Evolutionary conservation across 2,888 invertebrate species (phyloP).

Genomic region (Eurois occulta): DNA sequence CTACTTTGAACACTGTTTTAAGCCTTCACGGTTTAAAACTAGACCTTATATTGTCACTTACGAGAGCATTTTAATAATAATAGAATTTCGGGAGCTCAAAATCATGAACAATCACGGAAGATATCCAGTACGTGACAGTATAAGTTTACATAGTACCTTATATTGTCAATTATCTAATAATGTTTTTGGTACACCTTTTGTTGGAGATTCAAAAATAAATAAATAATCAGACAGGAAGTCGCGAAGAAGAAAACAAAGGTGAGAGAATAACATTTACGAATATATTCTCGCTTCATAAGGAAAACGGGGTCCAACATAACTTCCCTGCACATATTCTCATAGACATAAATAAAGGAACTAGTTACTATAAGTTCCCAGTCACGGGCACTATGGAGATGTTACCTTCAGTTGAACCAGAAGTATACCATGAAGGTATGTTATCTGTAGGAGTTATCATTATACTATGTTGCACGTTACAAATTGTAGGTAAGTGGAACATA

Average conservation of each 20-base stretch:
- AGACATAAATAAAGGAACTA: slow-evolving; percentile 11
- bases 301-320: slow-evolving; percentile 12
- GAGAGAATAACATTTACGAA: not conserved
- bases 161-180: no score
- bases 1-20: no score
- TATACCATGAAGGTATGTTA: slow-evolving; percentile 20
- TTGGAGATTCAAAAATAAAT: no score
- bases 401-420: slow-evolving; percentile 13
- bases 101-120: no score
- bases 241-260: not conserved
- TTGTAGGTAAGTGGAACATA: not conserved
- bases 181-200: no score
- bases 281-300: not conserved
- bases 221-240: no score
- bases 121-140: no score
- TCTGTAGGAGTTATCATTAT: slow-evolving; percentile 9
- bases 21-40: no score
- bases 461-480: slow-evolving; percentile 4
- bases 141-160: no score
- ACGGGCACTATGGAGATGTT: slow-evolving; percentile 21
- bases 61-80: no score
- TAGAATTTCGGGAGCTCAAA: no score
- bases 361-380: slow-evolving; percentile 5
- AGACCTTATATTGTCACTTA: no score
- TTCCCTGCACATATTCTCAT: not conserved